Percentiles rank a stretch among this genome's conserved stretches.
Conservation (phyloP, 2,797 vertebrate genomes). For the Spheniscus humboldti region DNA sequence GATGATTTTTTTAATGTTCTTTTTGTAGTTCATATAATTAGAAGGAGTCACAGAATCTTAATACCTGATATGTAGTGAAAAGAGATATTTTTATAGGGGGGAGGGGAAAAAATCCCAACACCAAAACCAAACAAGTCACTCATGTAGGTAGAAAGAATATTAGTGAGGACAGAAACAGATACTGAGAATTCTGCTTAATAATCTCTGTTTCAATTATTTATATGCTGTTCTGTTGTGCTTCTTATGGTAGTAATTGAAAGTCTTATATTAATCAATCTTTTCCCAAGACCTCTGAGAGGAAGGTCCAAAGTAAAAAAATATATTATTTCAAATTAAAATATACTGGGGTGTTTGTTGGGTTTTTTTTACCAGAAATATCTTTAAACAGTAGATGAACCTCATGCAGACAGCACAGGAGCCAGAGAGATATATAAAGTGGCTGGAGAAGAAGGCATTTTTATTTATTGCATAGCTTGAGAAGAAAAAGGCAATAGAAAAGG, state of each 20-base stretch:
- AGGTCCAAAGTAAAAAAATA: not conserved
- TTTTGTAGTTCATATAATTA: not conserved
- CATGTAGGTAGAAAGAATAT: not conserved
- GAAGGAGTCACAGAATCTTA: not conserved
- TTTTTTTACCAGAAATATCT: not conserved
- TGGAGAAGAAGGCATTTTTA: not conserved
- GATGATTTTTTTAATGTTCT: not conserved
- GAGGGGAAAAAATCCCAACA: fast-evolving
- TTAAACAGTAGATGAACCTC: not conserved
- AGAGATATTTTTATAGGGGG: not conserved
- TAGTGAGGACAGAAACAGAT: not conserved
- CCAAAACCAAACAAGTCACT: not conserved
- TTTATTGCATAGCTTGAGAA: not conserved
- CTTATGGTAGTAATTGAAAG: not conserved
- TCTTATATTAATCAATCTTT: not conserved
- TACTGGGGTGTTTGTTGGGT: fast-evolving
- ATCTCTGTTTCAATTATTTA: not conserved
- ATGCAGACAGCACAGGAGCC: not conserved
- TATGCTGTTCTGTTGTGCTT: not conserved
- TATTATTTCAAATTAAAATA: not conserved
- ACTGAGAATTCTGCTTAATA: not conserved
- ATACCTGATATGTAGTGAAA: not conserved
- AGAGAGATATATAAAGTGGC: not conserved
- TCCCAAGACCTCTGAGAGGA: not conserved
- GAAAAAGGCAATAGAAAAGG: not conserved